Conservation (phyloP, 2,888 invertebrate genomes). For the Xestia c-nigrum region DNA sequence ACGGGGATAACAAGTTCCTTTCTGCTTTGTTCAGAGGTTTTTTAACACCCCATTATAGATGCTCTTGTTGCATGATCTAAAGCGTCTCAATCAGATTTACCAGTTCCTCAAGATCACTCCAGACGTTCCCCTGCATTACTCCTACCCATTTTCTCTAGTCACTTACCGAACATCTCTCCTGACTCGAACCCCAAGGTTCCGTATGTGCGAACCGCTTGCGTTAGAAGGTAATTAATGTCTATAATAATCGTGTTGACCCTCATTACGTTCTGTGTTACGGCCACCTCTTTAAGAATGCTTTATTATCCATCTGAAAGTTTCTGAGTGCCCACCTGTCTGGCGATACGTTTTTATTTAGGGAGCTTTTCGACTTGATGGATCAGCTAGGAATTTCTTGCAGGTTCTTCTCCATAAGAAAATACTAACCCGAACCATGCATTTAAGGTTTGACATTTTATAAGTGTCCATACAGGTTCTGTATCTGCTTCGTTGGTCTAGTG, state of each 20-base stretch:
- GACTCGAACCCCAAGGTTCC: slow-evolving; percentile 36
- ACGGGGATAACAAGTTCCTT: too few species aligned
- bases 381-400: background rate
- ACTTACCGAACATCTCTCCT: slow-evolving; percentile 27
- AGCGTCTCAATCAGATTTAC: background rate
- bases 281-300: slow-evolving; percentile 75
- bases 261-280: slow-evolving; percentile 73
- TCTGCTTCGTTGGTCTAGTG: too few species aligned
- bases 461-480: too few species aligned
- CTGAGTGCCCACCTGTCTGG: slow-evolving; percentile 64
- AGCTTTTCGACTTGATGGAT: slow-evolving; percentile 23
- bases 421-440: background rate
- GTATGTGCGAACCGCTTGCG: slow-evolving; percentile 56
- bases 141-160: background rate
- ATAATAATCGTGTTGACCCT: slow-evolving; percentile 78
- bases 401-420: background rate
- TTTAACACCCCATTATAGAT: too few species aligned
- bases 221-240: slow-evolving; percentile 76
- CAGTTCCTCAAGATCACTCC: background rate
- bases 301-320: slow-evolving; percentile 68
- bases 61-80: too few species aligned
- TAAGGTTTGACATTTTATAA: background rate
- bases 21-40: too few species aligned
- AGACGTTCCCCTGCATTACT: slow-evolving; percentile 23
- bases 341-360: slow-evolving; percentile 50